Evolutionary conservation across 1,140 invertebrate genomes (phyloP).

Genomic region (Drosophila sp.): DNA sequence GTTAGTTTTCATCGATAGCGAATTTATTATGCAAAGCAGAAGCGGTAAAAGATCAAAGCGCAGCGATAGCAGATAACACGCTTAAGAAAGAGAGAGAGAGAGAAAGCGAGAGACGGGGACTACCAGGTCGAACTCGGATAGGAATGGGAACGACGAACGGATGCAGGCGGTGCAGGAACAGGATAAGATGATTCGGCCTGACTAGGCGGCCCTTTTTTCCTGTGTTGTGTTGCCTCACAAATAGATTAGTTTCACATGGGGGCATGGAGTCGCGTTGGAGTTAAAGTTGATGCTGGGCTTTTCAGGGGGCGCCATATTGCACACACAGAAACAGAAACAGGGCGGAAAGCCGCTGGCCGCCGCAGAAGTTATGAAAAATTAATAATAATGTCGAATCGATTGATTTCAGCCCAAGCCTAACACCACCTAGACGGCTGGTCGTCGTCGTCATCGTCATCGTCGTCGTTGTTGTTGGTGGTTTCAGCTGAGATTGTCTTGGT

Average conservation of each 20-base stretch:
- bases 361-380: slow-evolving; percentile 83
- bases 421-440: slow-evolving; percentile 76
- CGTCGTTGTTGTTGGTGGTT: slow-evolving; percentile 27
- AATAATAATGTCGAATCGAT: slow-evolving; percentile 83
- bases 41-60: slow-evolving; percentile 81
- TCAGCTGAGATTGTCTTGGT: slow-evolving; percentile 67
- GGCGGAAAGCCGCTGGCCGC: slow-evolving; percentile 68
- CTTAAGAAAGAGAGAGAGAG: slow-evolving; percentile 13
- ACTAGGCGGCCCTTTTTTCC: slow-evolving; percentile 64
- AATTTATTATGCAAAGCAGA: slow-evolving; percentile 82
- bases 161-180: slow-evolving; percentile 1
- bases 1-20: slow-evolving; percentile 80
- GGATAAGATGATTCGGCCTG: slow-evolving; percentile 31
- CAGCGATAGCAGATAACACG: slow-evolving; percentile 78
- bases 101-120: neutral
- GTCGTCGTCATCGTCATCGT: slow-evolving; percentile 43
- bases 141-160: too few relatives aligned
- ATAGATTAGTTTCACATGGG: slow-evolving; percentile 83
- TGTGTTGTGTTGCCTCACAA: slow-evolving; percentile 53
- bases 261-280: slow-evolving; percentile 14
- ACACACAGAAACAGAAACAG: slow-evolving; percentile 50
- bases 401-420: slow-evolving; percentile 73
- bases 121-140: neutral
- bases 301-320: slow-evolving; percentile 74
- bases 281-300: slow-evolving; percentile 56